A percentile compares a stretch with the other conserved stretches of the same genome.
These are phyloP conservation scores for Rhynchonycteris naso DNA, from an alignment of 2,797 vertebrate genomes.

Conservation along the genomic window DNA sequence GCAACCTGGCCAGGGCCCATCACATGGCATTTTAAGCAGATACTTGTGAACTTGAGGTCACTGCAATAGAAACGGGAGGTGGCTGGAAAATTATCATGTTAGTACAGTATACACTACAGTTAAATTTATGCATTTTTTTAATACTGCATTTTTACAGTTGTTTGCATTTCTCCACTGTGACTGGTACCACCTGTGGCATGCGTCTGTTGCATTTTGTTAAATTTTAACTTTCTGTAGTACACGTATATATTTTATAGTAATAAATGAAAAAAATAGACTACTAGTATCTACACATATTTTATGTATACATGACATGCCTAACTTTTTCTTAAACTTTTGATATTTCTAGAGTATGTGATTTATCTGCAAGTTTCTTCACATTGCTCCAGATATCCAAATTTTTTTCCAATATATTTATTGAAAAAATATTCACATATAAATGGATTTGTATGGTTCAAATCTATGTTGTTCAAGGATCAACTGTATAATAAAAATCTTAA, in stretches of 20 bases:
- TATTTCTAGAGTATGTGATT: neutral
- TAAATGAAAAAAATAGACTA: neutral
- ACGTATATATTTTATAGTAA: neutral
- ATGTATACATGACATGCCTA: neutral
- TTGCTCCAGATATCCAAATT: neutral
- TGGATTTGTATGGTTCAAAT: neutral
- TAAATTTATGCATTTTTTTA: neutral
- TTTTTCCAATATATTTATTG: neutral
- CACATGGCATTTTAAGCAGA: neutral
- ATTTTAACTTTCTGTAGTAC: neutral
- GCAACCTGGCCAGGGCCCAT: too few species aligned
- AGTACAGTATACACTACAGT: neutral
- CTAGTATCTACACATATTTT: neutral
- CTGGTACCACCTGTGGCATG: neutral
- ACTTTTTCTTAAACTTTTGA: neutral
- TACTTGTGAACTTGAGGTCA: neutral
- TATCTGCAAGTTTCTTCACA: neutral
- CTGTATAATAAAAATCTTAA: neutral
- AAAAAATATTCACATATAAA: neutral
- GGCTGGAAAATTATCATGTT: neutral
- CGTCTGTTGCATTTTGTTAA: neutral
- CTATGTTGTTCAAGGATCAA: neutral
- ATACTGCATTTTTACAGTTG: neutral
- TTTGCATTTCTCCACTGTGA: neutral
- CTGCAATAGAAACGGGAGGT: neutral